A percentile compares a stretch with the other conserved stretches of the same genome.
phyloP scores from a whole-genome alignment of 2,888 invertebrate species.

The Horisme vitalbata region DNA sequence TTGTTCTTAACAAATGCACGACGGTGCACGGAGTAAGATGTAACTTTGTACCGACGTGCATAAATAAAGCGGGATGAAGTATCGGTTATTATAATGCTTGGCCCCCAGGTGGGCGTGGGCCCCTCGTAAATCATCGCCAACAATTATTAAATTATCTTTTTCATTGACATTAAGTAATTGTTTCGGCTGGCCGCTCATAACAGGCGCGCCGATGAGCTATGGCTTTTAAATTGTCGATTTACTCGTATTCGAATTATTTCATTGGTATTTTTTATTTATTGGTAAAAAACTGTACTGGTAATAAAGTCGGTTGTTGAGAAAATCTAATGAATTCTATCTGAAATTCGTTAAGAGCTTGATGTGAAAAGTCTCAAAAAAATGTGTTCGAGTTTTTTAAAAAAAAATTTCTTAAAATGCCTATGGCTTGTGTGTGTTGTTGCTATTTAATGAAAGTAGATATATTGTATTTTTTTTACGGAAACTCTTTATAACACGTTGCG shows the following conservation, averaged over 20 bases:
- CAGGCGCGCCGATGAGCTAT: conserved; percentile 67
- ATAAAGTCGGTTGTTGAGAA: conserved; percentile 9
- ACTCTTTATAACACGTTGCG: no score
- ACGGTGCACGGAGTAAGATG: conserved; percentile 74
- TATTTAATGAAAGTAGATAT: no score
- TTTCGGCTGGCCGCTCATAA: conserved; percentile 65
- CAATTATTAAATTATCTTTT: conserved; percentile 83
- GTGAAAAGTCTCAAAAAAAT: no score
- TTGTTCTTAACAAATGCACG: conserved; percentile 82
- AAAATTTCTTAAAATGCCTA: no score
- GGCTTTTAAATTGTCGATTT: conserved; percentile 63
- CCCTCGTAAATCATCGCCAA: conserved; percentile 74
- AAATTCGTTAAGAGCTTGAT: not conserved
- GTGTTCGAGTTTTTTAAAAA: no score
- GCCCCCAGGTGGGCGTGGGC: conserved; percentile 76
- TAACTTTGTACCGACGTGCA: conserved; percentile 70
- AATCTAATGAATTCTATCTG: not conserved
- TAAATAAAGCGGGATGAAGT: conserved; percentile 72
- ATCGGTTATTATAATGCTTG: conserved; percentile 75
- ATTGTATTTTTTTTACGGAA: no score
- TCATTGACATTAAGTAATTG: conserved; percentile 83
- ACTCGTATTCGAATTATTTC: conserved; percentile 56
- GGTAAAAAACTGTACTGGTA: conserved; percentile 9
- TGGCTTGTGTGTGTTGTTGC: no score
- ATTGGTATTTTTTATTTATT: conserved; percentile 47